Conservation (phyloP, 2,888 invertebrate genomes). For the Pasiphila rectangulata region DNA sequence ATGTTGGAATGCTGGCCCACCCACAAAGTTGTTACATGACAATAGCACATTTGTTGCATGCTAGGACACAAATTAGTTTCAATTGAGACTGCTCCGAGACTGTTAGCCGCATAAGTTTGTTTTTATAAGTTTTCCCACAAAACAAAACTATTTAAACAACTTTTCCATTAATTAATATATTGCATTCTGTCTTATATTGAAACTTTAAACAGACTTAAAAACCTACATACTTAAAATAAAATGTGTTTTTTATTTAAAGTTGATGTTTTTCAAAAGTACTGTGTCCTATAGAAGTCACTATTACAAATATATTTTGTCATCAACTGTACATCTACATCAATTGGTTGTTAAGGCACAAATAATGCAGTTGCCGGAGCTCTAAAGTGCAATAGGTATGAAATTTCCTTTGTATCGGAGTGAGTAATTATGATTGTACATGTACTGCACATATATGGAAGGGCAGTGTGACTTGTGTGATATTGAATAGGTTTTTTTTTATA, state of each 20-base stretch:
- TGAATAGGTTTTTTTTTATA: no score
- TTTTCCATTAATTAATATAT: no score
- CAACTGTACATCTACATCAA: slow-evolving; percentile 17
- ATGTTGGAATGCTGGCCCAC: no score
- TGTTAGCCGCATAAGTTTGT: slow-evolving; percentile 4
- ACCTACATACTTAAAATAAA: no score
- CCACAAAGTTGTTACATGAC: no score
- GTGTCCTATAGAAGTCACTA: neutral
- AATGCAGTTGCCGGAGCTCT: slow-evolving; percentile 10
- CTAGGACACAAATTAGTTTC: slow-evolving; percentile 36
- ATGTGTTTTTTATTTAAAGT: no score
- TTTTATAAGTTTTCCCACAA: neutral
- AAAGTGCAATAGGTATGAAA: slow-evolving; percentile 23
- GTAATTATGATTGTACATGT: slow-evolving; percentile 7
- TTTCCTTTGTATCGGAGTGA: slow-evolving; percentile 16
- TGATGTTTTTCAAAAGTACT: no score
- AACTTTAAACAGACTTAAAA: no score
- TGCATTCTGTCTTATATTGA: no score
- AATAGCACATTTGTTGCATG: slow-evolving; percentile 27
- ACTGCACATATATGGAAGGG: neutral
- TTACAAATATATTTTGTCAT: neutral
- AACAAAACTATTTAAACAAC: neutral
- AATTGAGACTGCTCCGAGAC: slow-evolving; percentile 25
- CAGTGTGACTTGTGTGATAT: no score
- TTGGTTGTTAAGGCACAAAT: slow-evolving; percentile 19